Conservation (phyloP, 2,797 vertebrate species). For the Nyctalus aviator region DNA sequence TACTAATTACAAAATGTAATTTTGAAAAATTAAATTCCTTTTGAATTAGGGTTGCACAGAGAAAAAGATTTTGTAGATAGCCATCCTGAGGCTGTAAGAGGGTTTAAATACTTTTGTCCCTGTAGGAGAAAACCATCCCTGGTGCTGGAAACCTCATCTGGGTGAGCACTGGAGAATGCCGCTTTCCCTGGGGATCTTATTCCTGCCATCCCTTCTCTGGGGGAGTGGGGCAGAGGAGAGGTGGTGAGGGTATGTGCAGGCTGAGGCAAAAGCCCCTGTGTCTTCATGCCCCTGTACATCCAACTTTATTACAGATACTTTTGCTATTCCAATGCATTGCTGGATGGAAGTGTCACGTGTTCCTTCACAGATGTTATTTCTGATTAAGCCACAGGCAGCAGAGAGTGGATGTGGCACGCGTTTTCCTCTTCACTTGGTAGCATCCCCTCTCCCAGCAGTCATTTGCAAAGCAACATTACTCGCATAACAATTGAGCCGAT, state of each 20-base stretch:
- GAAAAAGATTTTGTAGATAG: neutral
- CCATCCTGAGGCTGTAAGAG: neutral
- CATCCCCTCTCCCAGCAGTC: slow-evolving; percentile 70
- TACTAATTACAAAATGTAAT: slow-evolving; percentile 33
- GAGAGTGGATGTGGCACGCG: slow-evolving; percentile 79
- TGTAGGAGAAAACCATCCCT: neutral
- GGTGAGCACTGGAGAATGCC: neutral
- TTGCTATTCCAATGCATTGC: slow-evolving; percentile 67
- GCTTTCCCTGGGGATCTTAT: slow-evolving; percentile 50
- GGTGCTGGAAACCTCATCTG: slow-evolving; percentile 1
- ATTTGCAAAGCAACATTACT: slow-evolving; percentile 74
- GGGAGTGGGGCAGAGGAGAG: neutral
- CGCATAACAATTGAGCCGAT: slow-evolving; percentile 83
- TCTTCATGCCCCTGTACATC: slow-evolving; percentile 68
- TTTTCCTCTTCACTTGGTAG: slow-evolving; percentile 77
- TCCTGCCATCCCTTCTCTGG: neutral
- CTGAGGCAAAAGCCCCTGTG: neutral
- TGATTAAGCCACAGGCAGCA: slow-evolving; percentile 79
- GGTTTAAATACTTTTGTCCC: neutral
- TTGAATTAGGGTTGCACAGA: neutral
- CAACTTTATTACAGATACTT: slow-evolving; percentile 79
- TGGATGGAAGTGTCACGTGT: slow-evolving; percentile 54
- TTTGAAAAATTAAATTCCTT: slow-evolving; percentile 20
- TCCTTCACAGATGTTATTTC: slow-evolving; percentile 83
- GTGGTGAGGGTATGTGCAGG: neutral